Percentiles rank a stretch among this genome's conserved stretches.
Evolutionary conservation across 2,797 vertebrate genomes (phyloP).

Genomic region (Halcyon chelicuti): DNA sequence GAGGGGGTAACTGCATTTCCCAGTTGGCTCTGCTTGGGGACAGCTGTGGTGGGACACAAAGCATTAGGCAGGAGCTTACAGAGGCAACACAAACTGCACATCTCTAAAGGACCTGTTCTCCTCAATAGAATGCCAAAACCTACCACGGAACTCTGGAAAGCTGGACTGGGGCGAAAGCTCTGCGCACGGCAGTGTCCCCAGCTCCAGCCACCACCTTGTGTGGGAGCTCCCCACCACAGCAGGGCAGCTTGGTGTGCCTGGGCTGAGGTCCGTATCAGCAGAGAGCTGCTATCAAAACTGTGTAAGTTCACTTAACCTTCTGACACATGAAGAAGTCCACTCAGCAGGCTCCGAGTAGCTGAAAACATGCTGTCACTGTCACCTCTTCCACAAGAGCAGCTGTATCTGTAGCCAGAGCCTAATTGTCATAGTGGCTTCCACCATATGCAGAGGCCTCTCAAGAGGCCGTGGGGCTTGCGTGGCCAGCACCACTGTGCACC

Average conservation of each 20-base stretch:
- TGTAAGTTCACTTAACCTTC: background rate
- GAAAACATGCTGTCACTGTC: background rate
- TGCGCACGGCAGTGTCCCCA: background rate
- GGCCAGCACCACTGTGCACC: accelerated
- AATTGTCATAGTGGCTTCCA: background rate
- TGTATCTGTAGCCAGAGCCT: background rate
- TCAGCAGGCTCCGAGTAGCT: background rate
- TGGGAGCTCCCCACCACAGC: background rate
- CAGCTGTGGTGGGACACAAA: background rate
- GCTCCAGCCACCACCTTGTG: background rate
- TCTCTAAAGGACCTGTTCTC: background rate
- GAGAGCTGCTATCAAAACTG: background rate
- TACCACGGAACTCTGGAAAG: background rate
- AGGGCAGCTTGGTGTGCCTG: background rate
- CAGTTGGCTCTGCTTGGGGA: background rate
- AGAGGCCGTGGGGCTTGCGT: background rate
- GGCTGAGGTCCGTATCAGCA: background rate
- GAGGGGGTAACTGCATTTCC: background rate
- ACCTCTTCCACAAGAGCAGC: background rate
- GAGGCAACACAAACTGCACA: background rate
- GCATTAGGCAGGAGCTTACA: background rate
- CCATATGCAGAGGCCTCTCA: background rate
- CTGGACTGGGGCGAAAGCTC: background rate
- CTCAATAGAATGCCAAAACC: background rate
- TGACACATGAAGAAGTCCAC: background rate